Evolutionary conservation across 1,140 invertebrate species (phyloP).

Genomic region (Drosophila dunni): DNA sequence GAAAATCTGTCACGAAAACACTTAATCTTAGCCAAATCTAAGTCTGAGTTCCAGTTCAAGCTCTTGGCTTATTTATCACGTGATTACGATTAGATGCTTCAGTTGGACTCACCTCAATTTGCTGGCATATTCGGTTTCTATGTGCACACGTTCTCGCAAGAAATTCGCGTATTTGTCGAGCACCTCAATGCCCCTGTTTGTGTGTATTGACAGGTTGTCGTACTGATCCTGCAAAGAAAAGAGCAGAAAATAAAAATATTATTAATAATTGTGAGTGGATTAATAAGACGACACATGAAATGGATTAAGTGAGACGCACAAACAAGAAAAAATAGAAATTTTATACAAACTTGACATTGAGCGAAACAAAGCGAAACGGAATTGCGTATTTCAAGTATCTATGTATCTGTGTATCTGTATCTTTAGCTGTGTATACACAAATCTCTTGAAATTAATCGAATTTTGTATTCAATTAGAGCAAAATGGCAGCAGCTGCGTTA

Average conservation of each 20-base stretch:
- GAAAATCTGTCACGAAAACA: too few relatives aligned
- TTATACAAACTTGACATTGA: constrained; percentile 41
- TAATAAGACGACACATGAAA: constrained; percentile 53
- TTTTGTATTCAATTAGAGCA: constrained; percentile 44
- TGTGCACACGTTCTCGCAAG: constrained; percentile 95
- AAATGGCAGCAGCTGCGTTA: constrained; percentile 25
- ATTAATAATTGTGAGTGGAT: background rate
- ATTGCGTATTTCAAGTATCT: constrained; percentile 22
- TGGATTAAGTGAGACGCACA: constrained; percentile 50
- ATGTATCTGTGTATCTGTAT: background rate
- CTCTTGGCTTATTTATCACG: background rate
- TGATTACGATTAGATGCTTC: background rate
- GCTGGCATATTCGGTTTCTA: constrained; percentile 98
- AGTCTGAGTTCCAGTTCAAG: background rate
- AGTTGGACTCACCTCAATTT: constrained; percentile 93
- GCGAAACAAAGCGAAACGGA: constrained; percentile 26
- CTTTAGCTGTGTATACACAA: constrained; percentile 2
- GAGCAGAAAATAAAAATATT: background rate
- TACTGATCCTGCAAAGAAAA: constrained; percentile 95
- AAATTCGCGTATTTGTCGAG: constrained; percentile 97
- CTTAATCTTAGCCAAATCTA: background rate
- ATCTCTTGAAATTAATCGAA: constrained; percentile 49
- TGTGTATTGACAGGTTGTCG: constrained; percentile 97
- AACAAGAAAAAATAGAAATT: constrained; percentile 11
- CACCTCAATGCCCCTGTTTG: constrained; percentile 98